Base-by-base conservation (phyloP, 2,113 vertebrate species). In the Corythoichthys intestinalis region DNA sequence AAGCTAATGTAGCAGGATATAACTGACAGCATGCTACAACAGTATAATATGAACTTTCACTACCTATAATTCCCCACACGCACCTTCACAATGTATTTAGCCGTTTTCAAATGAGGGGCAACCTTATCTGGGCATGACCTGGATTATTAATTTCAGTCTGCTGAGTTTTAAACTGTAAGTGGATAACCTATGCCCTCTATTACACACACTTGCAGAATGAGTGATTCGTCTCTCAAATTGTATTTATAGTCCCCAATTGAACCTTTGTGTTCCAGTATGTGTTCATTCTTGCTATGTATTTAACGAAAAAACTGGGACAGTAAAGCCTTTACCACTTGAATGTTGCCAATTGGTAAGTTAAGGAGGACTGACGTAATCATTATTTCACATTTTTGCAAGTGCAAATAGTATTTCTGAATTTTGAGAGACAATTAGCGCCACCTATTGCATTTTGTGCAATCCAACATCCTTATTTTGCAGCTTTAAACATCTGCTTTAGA, bases 21-120 rank as follows among this genome's bases (percentile, higher is more conserved):
- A 85, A 87, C 77, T 74, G 82, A 88, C 76, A 87, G 89, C 88
- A 90, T 90, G 89, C 86, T 89, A 90, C 86, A 85, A 83, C 83
- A 87, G 74, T 88, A 89, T 90, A 88, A 86, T 88, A 90, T 74
- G 68, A 88, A 84, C 89, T 87, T 74, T 87, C 87, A 89, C 86
- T 85, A 87, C 85, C 85, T 89, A 82, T 83, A 80, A 73, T 74
- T 69, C 78, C 77, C 81, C 62, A 38, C 63, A 74, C 77, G 67
- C 67, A 82, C 78, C 73, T 72, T 83, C 87, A 88, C 82, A 61
- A 85, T 84, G 82, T 88, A 87, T 87, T 80, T 86, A 88, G 68
- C 82, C 70, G 79, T 79, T 85, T 82, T 83, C 78, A 63, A 87
- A 85, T 82, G 86, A 83, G 72, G 77, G 80, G 80, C 76, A 56